Evolutionary conservation across 2,797 vertebrate species (phyloP), one percentile per base, ranked within the genome.

Genomic region (Darevskia mixta): DNA sequence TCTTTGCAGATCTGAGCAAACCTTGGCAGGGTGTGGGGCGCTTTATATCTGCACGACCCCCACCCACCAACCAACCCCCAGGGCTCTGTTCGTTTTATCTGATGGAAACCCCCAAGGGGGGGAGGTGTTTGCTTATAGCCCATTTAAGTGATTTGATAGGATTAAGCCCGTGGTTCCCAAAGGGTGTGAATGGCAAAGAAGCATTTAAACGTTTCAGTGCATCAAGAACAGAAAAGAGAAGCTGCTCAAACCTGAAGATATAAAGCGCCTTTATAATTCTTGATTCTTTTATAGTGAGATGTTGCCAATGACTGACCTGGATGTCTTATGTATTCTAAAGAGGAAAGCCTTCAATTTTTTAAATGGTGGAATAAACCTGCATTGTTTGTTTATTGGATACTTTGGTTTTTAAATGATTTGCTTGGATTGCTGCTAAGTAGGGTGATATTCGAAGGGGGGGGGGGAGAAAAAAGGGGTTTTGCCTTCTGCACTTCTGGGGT

Each of bases 391-490:
- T 94, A 94, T 95, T 93, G 93, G 90, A 94, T 86, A 49, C 93
- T 91, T 92, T 49, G 89, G 93, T 90, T 94, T 91, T 93, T 92
- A 89, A 95, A 93, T 82, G 92, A 95, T 96, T 96, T 96, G 95
- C 97, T 98, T 98, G 97, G 94, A 92, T 96, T 98, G 99, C 98
- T 99, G 98, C 99, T 99, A 98, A 71, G 96, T 97, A 96, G 94
- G 98, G 97, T 97, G 98, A 96, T 96, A 96, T 95, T 91, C 88
- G 89, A 91, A 86, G 94, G 93, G 93, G 93, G 87, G 86, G 95
- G 93, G 93, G 90, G 91, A 87, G 85, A 88, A 86, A 29, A 71
- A 85, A 49, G 1, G 66, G 89, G 61, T 35, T n/a, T n/a, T 79
- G 29, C 87, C 81, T 72, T 92, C 90, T 77, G 72, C 58, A 58